These are phyloP conservation scores for Bibio marci DNA, from an alignment of 2,888 invertebrate genomes.

Conservation along the genomic window DNA sequence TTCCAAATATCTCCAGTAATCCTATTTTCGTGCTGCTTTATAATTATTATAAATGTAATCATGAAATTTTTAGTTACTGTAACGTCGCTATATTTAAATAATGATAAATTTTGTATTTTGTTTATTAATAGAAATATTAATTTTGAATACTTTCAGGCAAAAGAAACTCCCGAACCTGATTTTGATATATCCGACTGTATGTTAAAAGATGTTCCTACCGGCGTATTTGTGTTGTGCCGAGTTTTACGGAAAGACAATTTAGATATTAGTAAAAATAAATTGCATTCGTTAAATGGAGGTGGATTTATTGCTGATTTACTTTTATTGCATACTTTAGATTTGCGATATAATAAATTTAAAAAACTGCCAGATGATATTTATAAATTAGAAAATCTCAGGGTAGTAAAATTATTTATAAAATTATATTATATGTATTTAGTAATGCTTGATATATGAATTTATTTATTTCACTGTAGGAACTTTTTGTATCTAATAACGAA, in stretches of 20 bases:
- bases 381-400: slow-evolving; percentile 47
- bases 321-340: slow-evolving; percentile 44
- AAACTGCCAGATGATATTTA: slow-evolving; percentile 45
- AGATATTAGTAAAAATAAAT: slow-evolving; percentile 46
- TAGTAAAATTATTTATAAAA: no score
- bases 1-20: no score
- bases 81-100: no score
- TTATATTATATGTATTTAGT: slow-evolving; percentile 1
- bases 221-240: slow-evolving; percentile 63
- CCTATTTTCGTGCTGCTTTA: no score
- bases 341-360: slow-evolving; percentile 47
- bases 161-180: slow-evolving; percentile 62
- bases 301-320: slow-evolving; percentile 54
- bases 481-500: slow-evolving; percentile 56
- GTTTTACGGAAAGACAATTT: slow-evolving; percentile 62
- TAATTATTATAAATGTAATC: no score
- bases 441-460: neutral
- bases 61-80: no score
- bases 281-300: slow-evolving; percentile 50
- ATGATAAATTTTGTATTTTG: no score
- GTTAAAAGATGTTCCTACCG: slow-evolving; percentile 52
- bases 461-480: slow-evolving; percentile 32
- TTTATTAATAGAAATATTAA: no score
- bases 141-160: no score
- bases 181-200: slow-evolving; percentile 70